These are phyloP conservation scores for Drymonia ruficornis DNA, from an alignment of 2,888 invertebrate genomes.

Conservation along the genomic window DNA sequence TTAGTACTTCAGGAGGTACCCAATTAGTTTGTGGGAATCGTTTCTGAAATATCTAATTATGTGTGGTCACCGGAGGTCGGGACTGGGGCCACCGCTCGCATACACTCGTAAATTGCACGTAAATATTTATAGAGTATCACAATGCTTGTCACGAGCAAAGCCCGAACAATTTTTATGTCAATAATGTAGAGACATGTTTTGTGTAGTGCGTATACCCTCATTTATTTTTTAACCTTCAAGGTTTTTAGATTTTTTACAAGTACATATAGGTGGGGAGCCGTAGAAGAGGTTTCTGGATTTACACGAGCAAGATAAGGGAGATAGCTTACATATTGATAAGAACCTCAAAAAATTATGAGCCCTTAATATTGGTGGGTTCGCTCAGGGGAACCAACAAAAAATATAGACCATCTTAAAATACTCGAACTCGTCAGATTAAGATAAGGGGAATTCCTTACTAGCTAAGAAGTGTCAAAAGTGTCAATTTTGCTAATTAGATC, in stretches of 20 bases:
- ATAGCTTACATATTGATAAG: too few species aligned
- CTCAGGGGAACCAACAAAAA: too few species aligned
- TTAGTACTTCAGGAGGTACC: background rate
- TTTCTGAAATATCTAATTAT: slow-evolving; percentile 31
- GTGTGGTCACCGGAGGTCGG: slow-evolving; percentile 17
- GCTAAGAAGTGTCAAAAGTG: too few species aligned
- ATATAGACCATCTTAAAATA: too few species aligned
- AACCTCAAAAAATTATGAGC: too few species aligned
- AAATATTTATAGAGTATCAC: slow-evolving; percentile 31
- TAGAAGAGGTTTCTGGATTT: too few species aligned
- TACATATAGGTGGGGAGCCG: too few species aligned
- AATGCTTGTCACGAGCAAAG: slow-evolving; percentile 12
- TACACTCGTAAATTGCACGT: slow-evolving; percentile 20
- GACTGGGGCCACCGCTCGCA: background rate
- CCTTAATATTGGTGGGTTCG: too few species aligned
- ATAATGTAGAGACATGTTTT: slow-evolving; percentile 19
- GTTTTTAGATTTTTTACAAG: background rate
- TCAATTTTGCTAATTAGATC: too few species aligned
- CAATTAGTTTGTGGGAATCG: slow-evolving; percentile 23
- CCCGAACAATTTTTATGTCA: slow-evolving; percentile 29
- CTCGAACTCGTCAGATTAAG: too few species aligned
- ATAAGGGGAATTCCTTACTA: too few species aligned
- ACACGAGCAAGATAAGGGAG: too few species aligned
- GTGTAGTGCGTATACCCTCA: background rate
- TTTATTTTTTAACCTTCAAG: background rate